Percentiles rank a stretch among this genome's conserved stretches.
phyloP scores from a whole-genome alignment of 2,797 vertebrate species.

The Cyprinella venusta region DNA sequence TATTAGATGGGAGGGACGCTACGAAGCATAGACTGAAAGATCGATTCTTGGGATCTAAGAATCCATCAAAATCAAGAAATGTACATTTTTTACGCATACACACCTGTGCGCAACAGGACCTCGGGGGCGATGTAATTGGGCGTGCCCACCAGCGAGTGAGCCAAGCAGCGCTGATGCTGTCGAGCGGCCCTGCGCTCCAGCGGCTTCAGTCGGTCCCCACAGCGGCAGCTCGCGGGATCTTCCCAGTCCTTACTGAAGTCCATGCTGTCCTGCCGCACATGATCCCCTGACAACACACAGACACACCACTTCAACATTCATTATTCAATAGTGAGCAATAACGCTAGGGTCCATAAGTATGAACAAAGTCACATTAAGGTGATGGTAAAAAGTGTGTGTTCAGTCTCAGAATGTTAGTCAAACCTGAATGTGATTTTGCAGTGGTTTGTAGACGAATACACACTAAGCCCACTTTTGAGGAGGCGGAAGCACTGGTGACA shows the following conservation, averaged over 20 bases:
- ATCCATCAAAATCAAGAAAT: background rate
- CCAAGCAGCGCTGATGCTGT: slow-evolving; percentile 95
- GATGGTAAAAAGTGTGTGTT: background rate
- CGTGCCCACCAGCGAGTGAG: slow-evolving; percentile 95
- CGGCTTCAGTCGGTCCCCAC: slow-evolving; percentile 92
- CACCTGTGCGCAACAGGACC: slow-evolving; percentile 92
- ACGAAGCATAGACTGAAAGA: background rate
- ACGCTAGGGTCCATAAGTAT: background rate
- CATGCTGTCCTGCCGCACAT: slow-evolving; percentile 96
- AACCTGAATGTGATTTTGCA: background rate
- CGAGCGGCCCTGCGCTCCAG: slow-evolving; percentile 92
- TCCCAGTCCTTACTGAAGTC: slow-evolving; percentile 99
- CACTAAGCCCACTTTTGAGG: background rate
- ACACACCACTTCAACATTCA: background rate
- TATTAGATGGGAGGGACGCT: too few species aligned
- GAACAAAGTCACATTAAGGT: background rate
- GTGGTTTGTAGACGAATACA: too few species aligned
- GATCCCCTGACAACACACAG: slow-evolving; percentile 82
- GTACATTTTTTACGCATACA: background rate
- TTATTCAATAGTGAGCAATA: background rate
- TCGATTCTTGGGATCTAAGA: background rate
- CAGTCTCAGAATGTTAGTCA: too few species aligned
- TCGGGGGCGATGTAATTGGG: slow-evolving; percentile 98
- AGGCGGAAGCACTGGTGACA: background rate
- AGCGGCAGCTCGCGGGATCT: slow-evolving; percentile 88